Evolutionary conservation across 2,113 vertebrate species (phyloP).

Genomic region (Lophius piscatorius): DNA sequence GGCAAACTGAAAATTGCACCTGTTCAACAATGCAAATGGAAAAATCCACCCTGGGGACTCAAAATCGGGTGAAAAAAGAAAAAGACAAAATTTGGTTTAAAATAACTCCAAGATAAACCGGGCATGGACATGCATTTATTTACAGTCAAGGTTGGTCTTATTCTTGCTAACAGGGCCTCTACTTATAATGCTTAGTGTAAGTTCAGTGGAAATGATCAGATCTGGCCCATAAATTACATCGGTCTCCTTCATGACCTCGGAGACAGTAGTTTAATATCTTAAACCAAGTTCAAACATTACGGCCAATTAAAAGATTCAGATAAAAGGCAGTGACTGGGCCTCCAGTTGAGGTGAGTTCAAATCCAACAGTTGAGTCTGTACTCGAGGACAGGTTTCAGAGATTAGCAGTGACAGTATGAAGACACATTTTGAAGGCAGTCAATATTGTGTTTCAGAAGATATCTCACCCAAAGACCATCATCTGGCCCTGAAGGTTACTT

Average conservation of each 20-base stretch:
- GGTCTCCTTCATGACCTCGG: background rate
- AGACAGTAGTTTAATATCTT: background rate
- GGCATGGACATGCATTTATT: too few species aligned
- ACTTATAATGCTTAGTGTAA: too few species aligned
- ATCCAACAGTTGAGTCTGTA: background rate
- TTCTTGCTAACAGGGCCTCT: too few species aligned
- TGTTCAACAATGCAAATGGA: too few species aligned
- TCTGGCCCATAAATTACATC: background rate
- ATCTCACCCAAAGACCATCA: conserved; percentile 40
- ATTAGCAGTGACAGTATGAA: background rate
- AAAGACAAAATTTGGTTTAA: too few species aligned
- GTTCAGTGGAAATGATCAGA: background rate
- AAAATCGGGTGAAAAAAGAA: too few species aligned
- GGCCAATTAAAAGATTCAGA: background rate
- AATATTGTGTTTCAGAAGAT: conserved; percentile 20
- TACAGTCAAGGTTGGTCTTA: too few species aligned
- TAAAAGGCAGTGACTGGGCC: background rate
- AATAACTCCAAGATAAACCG: too few species aligned
- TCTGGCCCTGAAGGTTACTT: conserved; percentile 41
- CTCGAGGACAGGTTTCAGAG: conserved; percentile 2
- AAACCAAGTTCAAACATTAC: background rate
- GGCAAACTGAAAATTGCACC: too few species aligned
- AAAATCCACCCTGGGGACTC: too few species aligned
- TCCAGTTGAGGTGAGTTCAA: background rate
- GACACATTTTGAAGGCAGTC: conserved; percentile 21